Conservation (phyloP, 2,888 invertebrate genomes). For the Sinohyriopsis cumingii region DNA sequence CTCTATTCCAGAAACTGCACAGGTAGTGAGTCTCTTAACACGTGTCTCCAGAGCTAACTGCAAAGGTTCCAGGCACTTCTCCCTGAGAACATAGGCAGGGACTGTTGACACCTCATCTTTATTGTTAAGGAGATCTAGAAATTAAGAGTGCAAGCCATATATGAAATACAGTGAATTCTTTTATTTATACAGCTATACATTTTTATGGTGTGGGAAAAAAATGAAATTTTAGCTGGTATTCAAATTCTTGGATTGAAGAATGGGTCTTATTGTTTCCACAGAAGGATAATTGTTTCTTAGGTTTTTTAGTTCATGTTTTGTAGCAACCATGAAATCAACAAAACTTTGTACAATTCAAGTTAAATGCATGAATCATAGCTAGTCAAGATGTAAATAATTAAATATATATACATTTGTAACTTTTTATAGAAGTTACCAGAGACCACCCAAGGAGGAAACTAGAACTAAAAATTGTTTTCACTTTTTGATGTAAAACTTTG, state of each 20-base stretch:
- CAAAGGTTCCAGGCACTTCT: slow-evolving; percentile 87
- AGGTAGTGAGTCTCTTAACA: slow-evolving; percentile 86
- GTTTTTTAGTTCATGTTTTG: neutral
- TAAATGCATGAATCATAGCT: no score
- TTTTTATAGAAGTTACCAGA: no score
- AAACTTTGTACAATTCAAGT: neutral
- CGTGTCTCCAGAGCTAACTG: slow-evolving; percentile 91
- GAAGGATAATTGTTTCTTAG: neutral
- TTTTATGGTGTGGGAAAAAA: neutral
- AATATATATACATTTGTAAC: no score
- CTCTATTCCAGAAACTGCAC: slow-evolving; percentile 90
- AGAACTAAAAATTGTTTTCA: no score
- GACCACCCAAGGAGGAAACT: no score
- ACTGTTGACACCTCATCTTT: slow-evolving; percentile 42
- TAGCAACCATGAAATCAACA: neutral
- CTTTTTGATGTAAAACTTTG: no score
- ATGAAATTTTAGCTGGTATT: no score
- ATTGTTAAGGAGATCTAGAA: slow-evolving; percentile 57
- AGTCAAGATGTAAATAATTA: no score
- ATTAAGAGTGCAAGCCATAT: slow-evolving; percentile 5
- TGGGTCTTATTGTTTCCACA: no score
- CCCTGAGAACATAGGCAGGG: slow-evolving; percentile 69
- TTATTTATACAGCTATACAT: no score
- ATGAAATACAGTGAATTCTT: neutral
- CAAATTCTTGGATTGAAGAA: no score